Percentiles rank a stretch among this genome's conserved stretches.
Conservation (phyloP, 2,113 vertebrate species). For the Psammodynastes pulverulentus region DNA sequence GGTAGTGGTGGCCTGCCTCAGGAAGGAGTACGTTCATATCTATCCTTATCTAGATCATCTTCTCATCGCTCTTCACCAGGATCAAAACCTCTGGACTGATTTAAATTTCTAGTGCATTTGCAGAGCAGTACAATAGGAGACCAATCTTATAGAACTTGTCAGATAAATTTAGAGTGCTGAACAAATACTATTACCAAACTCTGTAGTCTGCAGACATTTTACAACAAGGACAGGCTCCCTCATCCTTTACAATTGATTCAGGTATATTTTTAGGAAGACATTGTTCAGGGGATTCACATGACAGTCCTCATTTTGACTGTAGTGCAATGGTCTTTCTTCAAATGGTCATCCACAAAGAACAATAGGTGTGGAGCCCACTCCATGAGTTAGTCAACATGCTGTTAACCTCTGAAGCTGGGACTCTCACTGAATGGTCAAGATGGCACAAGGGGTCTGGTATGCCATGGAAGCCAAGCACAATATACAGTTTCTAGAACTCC, state of each 20-base stretch:
- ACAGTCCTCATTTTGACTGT: neutral
- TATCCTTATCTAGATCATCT: neutral
- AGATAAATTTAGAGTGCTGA: neutral
- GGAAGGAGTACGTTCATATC: neutral
- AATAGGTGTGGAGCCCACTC: neutral
- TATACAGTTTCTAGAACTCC: neutral
- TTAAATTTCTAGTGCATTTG: neutral
- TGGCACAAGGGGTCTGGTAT: neutral
- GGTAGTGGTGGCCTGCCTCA: neutral
- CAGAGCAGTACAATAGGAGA: neutral
- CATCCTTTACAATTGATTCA: neutral
- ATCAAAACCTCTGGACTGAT: neutral
- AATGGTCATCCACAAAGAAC: neutral
- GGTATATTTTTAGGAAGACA: neutral
- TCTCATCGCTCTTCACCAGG: neutral
- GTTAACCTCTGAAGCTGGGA: neutral
- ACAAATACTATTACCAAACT: neutral
- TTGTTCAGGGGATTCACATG: neutral
- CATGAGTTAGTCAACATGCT: neutral
- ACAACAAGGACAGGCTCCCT: neutral
- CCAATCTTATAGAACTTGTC: neutral
- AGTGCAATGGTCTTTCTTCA: neutral
- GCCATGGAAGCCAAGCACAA: neutral
- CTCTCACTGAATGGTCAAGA: neutral
- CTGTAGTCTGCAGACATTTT: neutral